Conservation (phyloP, 1,140 invertebrate species). For the Drosophila lacertosa region DNA sequence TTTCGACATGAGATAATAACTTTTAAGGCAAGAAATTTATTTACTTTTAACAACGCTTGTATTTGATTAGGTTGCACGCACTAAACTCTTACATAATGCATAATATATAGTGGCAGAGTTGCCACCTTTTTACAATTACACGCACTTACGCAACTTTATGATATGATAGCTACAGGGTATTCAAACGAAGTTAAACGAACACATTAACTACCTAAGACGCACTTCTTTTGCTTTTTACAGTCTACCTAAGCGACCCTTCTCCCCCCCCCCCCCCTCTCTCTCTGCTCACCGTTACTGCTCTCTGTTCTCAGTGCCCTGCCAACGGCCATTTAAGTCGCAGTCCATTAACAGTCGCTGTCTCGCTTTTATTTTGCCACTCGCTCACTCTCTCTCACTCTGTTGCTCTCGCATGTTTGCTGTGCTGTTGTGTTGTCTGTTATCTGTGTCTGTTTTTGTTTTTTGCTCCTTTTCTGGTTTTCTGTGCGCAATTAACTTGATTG, state of each 20-base stretch:
- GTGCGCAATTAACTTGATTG: conserved; percentile 81
- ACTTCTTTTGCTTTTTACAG: not conserved
- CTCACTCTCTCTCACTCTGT: conserved; percentile 3
- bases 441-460: conserved; percentile 11
- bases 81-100: too few relatives aligned
- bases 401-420: not conserved
- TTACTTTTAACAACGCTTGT: too few relatives aligned
- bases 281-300: not conserved
- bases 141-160: not conserved
- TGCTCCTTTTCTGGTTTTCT: conserved; percentile 13
- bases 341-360: conserved; percentile 39
- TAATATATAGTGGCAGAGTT: not conserved
- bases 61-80: not conserved
- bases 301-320: too few relatives aligned
- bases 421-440: conserved; percentile 29
- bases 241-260: conserved; percentile 8
- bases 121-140: not conserved
- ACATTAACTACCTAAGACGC: conserved; percentile 30
- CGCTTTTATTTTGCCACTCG: conserved; percentile 24
- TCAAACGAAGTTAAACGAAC: conserved; percentile 4
- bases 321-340: conserved; percentile 22
- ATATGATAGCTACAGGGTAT: not conserved
- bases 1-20: too few relatives aligned
- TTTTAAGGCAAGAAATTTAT: too few relatives aligned
- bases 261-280: not conserved